Base-by-base conservation (phyloP, 2,888 invertebrate genomes). In the Phlogophora meticulosa region DNA sequence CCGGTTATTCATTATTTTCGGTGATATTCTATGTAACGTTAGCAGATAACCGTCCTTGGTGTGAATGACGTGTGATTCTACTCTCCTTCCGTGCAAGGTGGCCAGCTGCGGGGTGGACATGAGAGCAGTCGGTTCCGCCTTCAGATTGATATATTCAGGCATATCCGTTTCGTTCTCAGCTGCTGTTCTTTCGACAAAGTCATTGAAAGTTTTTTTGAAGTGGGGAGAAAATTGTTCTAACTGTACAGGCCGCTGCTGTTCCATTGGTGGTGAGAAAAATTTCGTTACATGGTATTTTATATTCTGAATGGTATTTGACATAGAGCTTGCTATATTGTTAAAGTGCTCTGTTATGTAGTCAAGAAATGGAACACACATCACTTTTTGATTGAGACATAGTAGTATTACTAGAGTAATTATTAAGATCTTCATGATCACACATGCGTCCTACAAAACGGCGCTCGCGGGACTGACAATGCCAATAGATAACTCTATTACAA, bases 11-110 rank as follows among this genome's bases (percentile, higher is more conserved):
- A 43, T 4, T 34, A 5, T 24, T 3, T 46, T 55, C 3, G 76
- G 76, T 64, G 84, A 64, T 61, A 93, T 71, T 13, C 92, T 86
- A 81, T 94, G 93, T 24, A 91, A 49, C 9, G 91, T 93, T 15
- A 94, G 80, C 32, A 91, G 74, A 62, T 92, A 94, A 1, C 93
- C 92, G 52, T 94, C 94, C 53, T 76, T 84, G 4, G 93, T 91
- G 38, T 85, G 78, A 20, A 93, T 85, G 1, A 88, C 60, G 67
- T 94, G 92, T 0, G 93, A 87, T 60, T 93, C 91, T 24, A 91
- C 78, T 42, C 78, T 81, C 43, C 87, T 86, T n/a, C 93, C 91
- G 42, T 93, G 92, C 9, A 88, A 71, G 2, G 75, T 80, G 3
- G 89, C 89, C 48, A 94, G 78, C 58, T 92, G 90, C 2, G 92